Conservation (phyloP, 2,888 invertebrate species). For the Clostera curtula region DNA sequence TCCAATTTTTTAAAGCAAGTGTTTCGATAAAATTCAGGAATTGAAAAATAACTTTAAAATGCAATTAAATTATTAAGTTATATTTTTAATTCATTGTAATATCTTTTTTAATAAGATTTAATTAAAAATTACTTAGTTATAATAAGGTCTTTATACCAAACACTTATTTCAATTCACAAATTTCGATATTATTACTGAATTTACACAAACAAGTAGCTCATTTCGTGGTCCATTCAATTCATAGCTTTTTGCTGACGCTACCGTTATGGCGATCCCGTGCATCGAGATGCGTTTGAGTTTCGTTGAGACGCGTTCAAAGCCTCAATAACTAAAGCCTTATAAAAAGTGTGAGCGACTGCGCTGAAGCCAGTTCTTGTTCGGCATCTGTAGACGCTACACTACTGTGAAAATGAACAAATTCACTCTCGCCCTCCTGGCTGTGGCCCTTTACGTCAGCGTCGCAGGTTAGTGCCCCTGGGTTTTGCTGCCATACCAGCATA, state of each 20-base stretch:
- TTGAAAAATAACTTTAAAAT: too few relatives aligned
- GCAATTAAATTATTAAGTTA: too few relatives aligned
- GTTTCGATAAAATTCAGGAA: too few relatives aligned
- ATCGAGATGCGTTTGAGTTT: slow-evolving; percentile 38
- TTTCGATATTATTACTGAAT: too few relatives aligned
- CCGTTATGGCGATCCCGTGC: slow-evolving; percentile 46
- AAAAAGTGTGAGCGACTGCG: slow-evolving; percentile 39
- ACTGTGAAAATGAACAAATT: slow-evolving; percentile 51
- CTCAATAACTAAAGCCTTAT: slow-evolving; percentile 41
- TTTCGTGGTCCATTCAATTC: slow-evolving; percentile 31
- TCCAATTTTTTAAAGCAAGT: too few relatives aligned
- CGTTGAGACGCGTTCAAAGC: slow-evolving; percentile 28
- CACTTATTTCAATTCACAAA: too few relatives aligned
- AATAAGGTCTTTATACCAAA: too few relatives aligned
- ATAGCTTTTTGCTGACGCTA: slow-evolving; percentile 42
- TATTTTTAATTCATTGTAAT: too few relatives aligned
- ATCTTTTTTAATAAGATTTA: too few relatives aligned
- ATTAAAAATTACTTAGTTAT: too few relatives aligned
- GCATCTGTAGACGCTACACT: slow-evolving; percentile 38
- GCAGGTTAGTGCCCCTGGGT: slow-evolving; percentile 69
- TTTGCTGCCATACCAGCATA: slow-evolving; percentile 37
- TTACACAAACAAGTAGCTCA: slow-evolving; percentile 18
- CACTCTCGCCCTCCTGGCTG: slow-evolving; percentile 48
- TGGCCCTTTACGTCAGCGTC: slow-evolving; percentile 48
- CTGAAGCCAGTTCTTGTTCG: slow-evolving; percentile 49